These are phyloP conservation scores for Macroramphosus scolopax DNA, from an alignment of 2,797 vertebrate genomes.

Conservation along the genomic window DNA sequence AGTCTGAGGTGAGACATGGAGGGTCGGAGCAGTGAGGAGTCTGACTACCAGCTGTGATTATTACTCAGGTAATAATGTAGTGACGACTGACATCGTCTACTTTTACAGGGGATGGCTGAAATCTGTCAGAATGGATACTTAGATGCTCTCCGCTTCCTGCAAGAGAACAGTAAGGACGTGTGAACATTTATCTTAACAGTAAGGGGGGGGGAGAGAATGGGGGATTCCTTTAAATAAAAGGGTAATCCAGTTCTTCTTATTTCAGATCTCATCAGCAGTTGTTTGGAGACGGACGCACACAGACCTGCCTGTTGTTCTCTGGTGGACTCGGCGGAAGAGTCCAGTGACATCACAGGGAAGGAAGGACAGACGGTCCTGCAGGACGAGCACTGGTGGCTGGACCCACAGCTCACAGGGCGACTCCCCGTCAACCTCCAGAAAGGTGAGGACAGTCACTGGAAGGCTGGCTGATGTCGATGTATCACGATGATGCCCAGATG, in stretches of 20 bases:
- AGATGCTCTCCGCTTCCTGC: constrained; percentile 82
- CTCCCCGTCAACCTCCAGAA: constrained; percentile 47
- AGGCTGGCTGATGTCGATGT: no score
- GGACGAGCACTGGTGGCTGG: constrained; percentile 41
- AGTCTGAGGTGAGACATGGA: constrained; percentile 75
- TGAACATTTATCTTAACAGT: no score
- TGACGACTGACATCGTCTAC: no score
- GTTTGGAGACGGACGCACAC: neutral
- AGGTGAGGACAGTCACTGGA: no score
- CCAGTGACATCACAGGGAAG: neutral
- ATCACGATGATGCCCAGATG: no score
- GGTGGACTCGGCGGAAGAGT: neutral
- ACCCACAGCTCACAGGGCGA: constrained; percentile 34
- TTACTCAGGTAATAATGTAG: no score
- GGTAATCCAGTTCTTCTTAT: no score
- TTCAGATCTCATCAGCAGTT: constrained; percentile 51
- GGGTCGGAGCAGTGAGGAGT: no score
- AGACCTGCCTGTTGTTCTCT: constrained; percentile 34
- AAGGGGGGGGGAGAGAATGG: no score
- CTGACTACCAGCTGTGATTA: no score
- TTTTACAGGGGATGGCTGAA: constrained; percentile 77
- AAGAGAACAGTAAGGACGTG: constrained; percentile 74
- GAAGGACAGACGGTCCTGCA: neutral
- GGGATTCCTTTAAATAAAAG: no score
- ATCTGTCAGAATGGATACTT: constrained; percentile 85